phyloP scores from a whole-genome alignment of 2,113 vertebrate species.

The Hyperopisus bebe region DNA sequence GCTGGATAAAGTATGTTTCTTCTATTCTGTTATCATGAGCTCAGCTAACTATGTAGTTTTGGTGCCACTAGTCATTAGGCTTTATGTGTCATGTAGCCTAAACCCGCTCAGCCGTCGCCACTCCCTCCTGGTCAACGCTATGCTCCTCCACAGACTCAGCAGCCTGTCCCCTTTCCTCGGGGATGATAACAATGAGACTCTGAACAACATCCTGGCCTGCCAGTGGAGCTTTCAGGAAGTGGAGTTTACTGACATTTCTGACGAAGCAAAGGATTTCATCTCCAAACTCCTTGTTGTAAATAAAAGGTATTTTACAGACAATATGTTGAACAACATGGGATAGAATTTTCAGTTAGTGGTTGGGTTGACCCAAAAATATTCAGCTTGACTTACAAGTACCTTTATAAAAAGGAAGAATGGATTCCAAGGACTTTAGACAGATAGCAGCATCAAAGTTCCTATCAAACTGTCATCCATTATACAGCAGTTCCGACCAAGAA shows the following conservation, averaged over 20 bases:
- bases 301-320: conserved; percentile 71
- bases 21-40: neutral
- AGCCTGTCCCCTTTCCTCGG: conserved; percentile 95
- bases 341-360: neutral
- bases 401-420: neutral
- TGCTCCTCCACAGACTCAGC: conserved; percentile 68
- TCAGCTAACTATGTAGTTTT: neutral
- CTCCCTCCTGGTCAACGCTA: no score
- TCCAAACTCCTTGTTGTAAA: conserved; percentile 82
- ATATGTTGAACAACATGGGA: neutral
- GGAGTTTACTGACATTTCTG: conserved; percentile 77
- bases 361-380: neutral
- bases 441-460: neutral
- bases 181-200: conserved; percentile 80
- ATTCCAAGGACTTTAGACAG: neutral
- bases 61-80: neutral
- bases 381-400: neutral
- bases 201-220: conserved; percentile 88
- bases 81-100: neutral
- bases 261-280: conserved; percentile 90
- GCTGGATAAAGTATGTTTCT: neutral
- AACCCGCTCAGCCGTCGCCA: accelerated
- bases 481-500: neutral
- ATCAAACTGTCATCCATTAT: neutral
- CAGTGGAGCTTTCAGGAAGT: conserved; percentile 86